phyloP scores from a whole-genome alignment of 2,888 invertebrate genomes.

The Sinhomidia bicolor region DNA sequence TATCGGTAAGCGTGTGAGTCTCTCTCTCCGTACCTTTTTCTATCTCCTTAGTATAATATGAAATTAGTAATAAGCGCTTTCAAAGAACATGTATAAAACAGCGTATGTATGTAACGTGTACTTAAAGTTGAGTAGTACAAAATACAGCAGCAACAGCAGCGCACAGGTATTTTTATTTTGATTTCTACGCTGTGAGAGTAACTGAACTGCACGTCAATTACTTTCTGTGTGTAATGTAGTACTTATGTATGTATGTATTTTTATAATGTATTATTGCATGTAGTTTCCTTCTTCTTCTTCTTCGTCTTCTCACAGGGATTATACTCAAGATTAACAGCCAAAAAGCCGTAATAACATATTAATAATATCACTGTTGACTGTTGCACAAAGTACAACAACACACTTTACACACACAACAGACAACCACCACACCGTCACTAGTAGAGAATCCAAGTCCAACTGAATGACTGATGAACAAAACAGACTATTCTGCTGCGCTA shows the following conservation, averaged over 20 bases:
- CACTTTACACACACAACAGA: neutral
- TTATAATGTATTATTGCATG: too few relatives aligned
- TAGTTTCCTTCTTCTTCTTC: neutral
- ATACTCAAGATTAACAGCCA: constrained; percentile 4
- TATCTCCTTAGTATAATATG: too few relatives aligned
- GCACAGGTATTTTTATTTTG: constrained; percentile 11
- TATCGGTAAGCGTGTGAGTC: too few relatives aligned
- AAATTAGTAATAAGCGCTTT: too few relatives aligned
- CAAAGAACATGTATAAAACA: neutral
- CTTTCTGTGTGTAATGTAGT: too few relatives aligned
- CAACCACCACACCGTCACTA: neutral
- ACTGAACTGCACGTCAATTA: constrained; percentile 64
- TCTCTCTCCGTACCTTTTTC: too few relatives aligned
- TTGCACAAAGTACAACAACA: too few relatives aligned
- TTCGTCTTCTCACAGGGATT: constrained; percentile 24
- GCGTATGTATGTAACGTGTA: too few relatives aligned
- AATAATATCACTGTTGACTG: constrained; percentile 23
- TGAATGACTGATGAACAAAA: constrained; percentile 35
- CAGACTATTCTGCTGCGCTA: neutral
- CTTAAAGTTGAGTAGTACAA: neutral
- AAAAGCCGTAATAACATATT: constrained; percentile 4
- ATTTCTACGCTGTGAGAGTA: constrained; percentile 22
- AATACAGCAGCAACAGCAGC: neutral
- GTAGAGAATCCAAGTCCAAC: constrained; percentile 32
- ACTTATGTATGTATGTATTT: neutral